Conservation (phyloP, 2,113 vertebrate species). For the Rhegmatorhina hoffmannsi region DNA sequence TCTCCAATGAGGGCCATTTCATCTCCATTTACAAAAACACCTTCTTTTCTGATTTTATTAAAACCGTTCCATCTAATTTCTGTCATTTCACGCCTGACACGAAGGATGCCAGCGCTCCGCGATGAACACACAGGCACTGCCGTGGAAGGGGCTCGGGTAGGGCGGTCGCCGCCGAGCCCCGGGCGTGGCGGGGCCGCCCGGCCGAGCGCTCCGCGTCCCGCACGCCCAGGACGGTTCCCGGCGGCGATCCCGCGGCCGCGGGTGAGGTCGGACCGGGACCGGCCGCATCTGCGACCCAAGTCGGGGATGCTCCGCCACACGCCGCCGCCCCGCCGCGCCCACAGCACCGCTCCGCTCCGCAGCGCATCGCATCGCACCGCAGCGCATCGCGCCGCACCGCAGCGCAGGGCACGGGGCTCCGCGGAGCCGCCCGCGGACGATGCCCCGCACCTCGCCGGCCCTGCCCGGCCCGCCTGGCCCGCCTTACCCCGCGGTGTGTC, state of each 20-base stretch:
- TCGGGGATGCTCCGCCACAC: not conserved
- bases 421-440: not conserved
- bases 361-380: not conserved
- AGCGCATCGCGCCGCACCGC: not conserved
- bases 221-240: not conserved
- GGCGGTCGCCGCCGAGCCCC: not conserved
- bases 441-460: no score
- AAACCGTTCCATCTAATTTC: rapidly evolving
- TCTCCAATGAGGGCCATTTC: not conserved
- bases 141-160: not conserved
- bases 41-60: not conserved
- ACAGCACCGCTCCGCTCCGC: not conserved
- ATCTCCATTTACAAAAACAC: not conserved
- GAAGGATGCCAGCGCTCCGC: not conserved
- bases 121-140: rapidly evolving
- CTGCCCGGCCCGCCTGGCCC: not conserved
- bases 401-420: not conserved
- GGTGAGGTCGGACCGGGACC: not conserved
- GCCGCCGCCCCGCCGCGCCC: not conserved
- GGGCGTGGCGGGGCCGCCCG: not conserved
- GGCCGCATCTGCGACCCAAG: not conserved
- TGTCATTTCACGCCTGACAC: not conserved
- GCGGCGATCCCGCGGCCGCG: not conserved
- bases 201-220: not conserved
- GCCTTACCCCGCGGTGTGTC: not conserved